phyloP scores from a whole-genome alignment of 2,113 vertebrate genomes.

The Bolborhynchus lineola region DNA sequence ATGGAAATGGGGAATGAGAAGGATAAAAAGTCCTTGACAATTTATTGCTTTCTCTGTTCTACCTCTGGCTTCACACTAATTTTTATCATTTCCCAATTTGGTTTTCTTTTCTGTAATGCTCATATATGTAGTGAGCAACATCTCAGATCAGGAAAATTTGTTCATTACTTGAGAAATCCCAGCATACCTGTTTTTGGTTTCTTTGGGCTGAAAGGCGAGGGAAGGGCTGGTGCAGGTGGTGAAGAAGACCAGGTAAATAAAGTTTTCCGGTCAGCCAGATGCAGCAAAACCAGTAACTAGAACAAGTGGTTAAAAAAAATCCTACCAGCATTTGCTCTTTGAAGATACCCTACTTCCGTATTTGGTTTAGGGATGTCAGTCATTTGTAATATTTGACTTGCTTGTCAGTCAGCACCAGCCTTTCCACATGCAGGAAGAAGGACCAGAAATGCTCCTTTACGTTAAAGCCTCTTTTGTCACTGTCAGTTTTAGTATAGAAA shows the following conservation, averaged over 20 bases:
- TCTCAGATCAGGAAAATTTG: not conserved
- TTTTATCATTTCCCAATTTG: not conserved
- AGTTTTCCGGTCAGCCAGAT: not conserved
- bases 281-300: not conserved
- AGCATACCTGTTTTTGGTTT: not conserved
- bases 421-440: slow-evolving; percentile 35
- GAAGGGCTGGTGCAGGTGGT: not conserved
- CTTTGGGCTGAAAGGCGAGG: not conserved
- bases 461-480: slow-evolving; percentile 56
- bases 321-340: not conserved
- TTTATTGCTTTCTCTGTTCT: not conserved
- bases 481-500: slow-evolving; percentile 66
- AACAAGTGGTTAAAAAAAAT: not conserved
- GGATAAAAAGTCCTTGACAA: not conserved
- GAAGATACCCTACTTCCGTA: not conserved
- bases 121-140: not conserved
- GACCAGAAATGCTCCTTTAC: not conserved
- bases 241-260: accelerated
- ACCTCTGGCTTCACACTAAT: not conserved
- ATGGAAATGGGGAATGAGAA: not conserved
- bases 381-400: slow-evolving; percentile 11
- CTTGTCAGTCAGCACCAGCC: slow-evolving; percentile 51
- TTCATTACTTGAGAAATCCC: not conserved
- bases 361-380: slow-evolving; percentile 51
- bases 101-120: not conserved